Evolutionary conservation across 2,113 vertebrate genomes (phyloP).

Genomic region (Pterophyllum scalare): DNA sequence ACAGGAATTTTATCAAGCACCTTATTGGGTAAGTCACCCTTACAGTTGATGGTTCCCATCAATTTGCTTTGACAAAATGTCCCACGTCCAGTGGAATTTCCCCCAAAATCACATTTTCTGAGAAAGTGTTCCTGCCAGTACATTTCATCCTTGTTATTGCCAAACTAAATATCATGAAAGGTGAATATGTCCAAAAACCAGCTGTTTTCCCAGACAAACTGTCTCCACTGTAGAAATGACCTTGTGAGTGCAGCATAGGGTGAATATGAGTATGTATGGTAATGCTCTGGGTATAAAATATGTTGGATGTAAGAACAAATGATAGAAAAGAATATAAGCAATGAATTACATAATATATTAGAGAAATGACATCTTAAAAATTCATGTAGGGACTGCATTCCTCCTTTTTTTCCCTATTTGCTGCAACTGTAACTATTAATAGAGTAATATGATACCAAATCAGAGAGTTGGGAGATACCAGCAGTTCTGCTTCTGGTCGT

Average conservation of each 20-base stretch:
- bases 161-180: conserved; percentile 1
- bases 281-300: neutral
- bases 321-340: neutral
- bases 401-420: neutral
- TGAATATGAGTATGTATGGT: neutral
- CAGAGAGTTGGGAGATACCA: neutral
- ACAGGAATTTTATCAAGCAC: neutral
- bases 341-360: neutral
- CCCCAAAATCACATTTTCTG: neutral
- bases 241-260: neutral
- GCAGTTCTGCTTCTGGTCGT: neutral
- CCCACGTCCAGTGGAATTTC: neutral
- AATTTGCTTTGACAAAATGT: neutral
- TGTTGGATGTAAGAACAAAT: neutral
- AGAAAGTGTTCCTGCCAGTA: neutral
- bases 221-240: neutral
- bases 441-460: neutral
- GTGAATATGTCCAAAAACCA: neutral
- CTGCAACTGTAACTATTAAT: neutral
- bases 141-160: conserved; percentile 1
- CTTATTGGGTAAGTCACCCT: conserved; percentile 5
- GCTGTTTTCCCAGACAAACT: neutral
- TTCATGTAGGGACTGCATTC: neutral
- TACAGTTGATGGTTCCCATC: neutral
- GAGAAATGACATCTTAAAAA: neutral